These are phyloP conservation scores for Oceanodroma tethys DNA, from an alignment of 2,113 vertebrate genomes.

Conservation along the genomic window DNA sequence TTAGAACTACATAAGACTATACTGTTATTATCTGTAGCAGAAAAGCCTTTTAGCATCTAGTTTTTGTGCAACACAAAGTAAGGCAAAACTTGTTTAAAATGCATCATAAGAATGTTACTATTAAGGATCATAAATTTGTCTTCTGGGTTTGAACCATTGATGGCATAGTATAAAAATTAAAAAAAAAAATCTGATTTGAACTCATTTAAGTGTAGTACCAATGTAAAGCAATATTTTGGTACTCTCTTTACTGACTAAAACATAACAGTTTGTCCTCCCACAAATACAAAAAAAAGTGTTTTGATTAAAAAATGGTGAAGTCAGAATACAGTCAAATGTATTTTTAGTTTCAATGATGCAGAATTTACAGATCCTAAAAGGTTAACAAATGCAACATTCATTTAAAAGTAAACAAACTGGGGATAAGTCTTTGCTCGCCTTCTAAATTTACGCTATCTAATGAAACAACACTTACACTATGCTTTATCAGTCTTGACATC, in stretches of 20 bases:
- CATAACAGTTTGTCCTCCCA: background rate
- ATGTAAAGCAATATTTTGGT: background rate
- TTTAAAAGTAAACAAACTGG: background rate
- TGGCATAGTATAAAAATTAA: background rate
- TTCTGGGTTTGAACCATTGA: background rate
- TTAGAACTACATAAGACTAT: background rate
- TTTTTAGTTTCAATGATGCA: background rate
- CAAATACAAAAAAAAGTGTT: background rate
- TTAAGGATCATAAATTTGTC: background rate
- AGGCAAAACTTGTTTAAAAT: background rate
- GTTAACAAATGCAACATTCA: background rate
- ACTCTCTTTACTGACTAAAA: background rate
- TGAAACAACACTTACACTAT: background rate
- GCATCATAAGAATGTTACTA: background rate
- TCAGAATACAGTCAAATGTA: background rate
- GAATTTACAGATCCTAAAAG: background rate
- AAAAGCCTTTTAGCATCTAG: background rate
- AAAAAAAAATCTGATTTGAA: background rate
- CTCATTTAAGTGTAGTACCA: background rate
- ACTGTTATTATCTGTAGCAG: background rate
- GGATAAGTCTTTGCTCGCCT: background rate
- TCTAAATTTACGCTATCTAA: background rate
- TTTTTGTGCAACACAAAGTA: background rate
- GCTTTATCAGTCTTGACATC: conserved; percentile 36
- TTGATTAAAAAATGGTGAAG: background rate